These are phyloP conservation scores for Piaya cayana DNA, from an alignment of 2,113 vertebrate species.

Conservation along the genomic window DNA sequence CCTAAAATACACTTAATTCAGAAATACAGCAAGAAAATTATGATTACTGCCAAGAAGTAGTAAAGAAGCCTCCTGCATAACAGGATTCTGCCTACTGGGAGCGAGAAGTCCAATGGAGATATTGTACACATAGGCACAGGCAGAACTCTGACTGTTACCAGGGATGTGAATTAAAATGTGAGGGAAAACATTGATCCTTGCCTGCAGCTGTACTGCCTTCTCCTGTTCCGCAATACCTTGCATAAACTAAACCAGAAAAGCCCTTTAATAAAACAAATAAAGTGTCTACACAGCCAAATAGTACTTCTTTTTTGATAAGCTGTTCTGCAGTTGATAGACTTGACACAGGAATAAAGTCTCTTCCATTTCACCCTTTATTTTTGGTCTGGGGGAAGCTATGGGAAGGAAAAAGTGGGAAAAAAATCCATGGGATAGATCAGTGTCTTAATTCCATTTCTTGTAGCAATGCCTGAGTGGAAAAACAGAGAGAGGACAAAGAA, in stretches of 20 bases:
- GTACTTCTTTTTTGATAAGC: background rate
- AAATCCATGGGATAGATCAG: background rate
- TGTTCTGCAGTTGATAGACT: background rate
- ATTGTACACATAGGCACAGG: rapidly evolving
- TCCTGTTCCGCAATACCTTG: background rate
- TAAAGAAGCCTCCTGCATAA: background rate
- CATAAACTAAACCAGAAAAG: background rate
- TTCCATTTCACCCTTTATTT: background rate
- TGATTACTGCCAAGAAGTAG: background rate
- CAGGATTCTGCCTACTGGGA: background rate
- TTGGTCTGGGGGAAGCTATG: background rate
- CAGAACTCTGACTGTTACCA: background rate
- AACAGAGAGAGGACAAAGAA: background rate
- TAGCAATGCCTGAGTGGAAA: background rate
- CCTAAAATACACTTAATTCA: background rate
- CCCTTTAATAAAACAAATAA: background rate
- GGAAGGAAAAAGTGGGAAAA: background rate
- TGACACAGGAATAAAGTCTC: background rate
- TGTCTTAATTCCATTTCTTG: background rate
- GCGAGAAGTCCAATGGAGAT: background rate
- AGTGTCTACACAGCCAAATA: background rate
- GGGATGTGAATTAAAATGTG: background rate
- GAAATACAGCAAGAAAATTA: background rate
- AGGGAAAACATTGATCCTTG: background rate
- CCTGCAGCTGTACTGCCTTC: background rate